Conservation (phyloP, 1,140 invertebrate species). For the Aphaenogaster ashmeadi region DNA sequence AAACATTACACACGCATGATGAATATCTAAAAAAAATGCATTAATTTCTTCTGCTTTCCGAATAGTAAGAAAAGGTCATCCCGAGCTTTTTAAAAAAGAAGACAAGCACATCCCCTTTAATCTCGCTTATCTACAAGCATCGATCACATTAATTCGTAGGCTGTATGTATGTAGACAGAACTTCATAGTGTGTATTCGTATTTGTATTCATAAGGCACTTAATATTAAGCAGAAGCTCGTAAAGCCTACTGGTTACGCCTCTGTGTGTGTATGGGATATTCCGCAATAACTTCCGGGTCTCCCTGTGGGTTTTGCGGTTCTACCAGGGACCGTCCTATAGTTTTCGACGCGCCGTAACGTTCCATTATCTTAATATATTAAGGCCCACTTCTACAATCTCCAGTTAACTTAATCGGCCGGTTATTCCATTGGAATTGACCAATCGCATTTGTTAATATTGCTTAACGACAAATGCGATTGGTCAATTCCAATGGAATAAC, state of each 20-base stretch:
- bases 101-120: constrained; percentile 33
- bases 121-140: constrained; percentile 30
- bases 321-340: not conserved
- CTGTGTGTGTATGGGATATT: constrained; percentile 14
- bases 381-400: no score
- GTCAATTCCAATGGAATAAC: no score
- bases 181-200: not conserved
- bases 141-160: constrained; percentile 65
- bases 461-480: no score
- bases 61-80: not conserved
- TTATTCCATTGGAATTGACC: no score
- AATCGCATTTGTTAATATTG: no score
- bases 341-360: constrained; percentile 1
- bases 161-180: not conserved
- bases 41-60: not conserved
- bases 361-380: constrained; percentile 20
- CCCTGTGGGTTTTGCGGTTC: constrained; percentile 31
- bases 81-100: not conserved
- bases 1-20: not conserved
- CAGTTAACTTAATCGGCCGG: no score
- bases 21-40: not conserved
- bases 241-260: constrained; percentile 28
- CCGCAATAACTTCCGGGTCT: not conserved
- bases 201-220: constrained; percentile 54
- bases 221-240: constrained; percentile 56